Percentiles rank a stretch among this genome's conserved stretches.
Evolutionary conservation across 2,888 invertebrate genomes (phyloP).

Genomic region (Choristoneura rosaceana): DNA sequence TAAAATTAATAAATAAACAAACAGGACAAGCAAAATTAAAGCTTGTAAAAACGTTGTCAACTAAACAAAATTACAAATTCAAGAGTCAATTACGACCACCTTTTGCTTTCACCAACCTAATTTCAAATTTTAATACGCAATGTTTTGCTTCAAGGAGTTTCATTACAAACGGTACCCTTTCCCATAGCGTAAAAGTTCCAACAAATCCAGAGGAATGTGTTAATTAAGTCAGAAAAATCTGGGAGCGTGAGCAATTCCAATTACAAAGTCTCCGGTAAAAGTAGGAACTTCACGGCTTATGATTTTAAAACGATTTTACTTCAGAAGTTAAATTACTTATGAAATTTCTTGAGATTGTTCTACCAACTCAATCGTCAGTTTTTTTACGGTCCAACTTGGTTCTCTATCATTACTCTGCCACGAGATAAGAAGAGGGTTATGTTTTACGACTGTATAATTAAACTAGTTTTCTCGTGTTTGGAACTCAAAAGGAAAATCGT

Average conservation of each 20-base stretch:
- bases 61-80: not conserved
- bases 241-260: slow-evolving; percentile 21
- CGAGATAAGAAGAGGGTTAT: not conserved
- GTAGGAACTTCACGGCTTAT: not conserved
- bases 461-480: too few relatives aligned
- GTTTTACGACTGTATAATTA: not conserved
- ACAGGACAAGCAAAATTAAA: too few relatives aligned
- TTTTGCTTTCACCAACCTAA: not conserved
- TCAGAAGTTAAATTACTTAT: slow-evolving; percentile 7
- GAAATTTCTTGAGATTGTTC: slow-evolving; percentile 11
- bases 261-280: slow-evolving; percentile 16
- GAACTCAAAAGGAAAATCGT: too few relatives aligned
- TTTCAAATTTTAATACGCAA: not conserved
- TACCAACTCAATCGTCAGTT: slow-evolving; percentile 1
- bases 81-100: not conserved
- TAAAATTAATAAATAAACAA: not conserved
- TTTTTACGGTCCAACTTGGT: not conserved
- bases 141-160: slow-evolving; percentile 5
- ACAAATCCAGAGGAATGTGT: slow-evolving; percentile 22
- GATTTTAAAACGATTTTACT: slow-evolving; percentile 13
- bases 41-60: too few relatives aligned
- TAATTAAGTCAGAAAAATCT: slow-evolving; percentile 33
- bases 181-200: slow-evolving; percentile 21
- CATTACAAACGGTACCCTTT: slow-evolving; percentile 2
- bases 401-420: not conserved